phyloP scores from a whole-genome alignment of 2,113 vertebrate genomes.

The Orcinus orca region DNA sequence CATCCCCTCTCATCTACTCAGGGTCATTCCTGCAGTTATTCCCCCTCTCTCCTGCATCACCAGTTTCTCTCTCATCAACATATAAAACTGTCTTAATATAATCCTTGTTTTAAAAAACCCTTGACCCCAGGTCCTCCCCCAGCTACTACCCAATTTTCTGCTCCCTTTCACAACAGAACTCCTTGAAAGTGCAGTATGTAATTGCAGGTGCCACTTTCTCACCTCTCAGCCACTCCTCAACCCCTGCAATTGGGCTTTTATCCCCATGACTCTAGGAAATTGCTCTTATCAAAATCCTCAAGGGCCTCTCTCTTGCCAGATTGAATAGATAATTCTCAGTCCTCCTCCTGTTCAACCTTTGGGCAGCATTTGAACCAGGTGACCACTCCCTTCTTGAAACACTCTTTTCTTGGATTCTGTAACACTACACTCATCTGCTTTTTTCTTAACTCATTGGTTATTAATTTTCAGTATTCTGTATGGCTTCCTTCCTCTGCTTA shows the following conservation, averaged over 20 bases:
- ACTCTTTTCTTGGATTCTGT: background rate
- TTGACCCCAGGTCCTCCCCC: background rate
- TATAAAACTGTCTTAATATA: background rate
- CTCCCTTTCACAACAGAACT: background rate
- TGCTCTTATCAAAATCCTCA: background rate
- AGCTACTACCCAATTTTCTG: background rate
- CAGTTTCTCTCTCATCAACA: background rate
- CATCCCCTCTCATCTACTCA: background rate
- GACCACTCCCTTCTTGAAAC: background rate
- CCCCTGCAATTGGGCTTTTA: background rate
- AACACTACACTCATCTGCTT: background rate
- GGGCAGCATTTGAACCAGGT: background rate
- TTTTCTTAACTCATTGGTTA: background rate
- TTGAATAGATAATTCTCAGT: background rate
- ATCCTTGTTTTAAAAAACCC: background rate
- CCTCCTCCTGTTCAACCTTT: background rate
- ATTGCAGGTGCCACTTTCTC: background rate
- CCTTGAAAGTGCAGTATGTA: background rate
- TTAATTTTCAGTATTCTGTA: background rate
- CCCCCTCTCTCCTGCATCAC: background rate
- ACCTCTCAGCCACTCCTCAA: background rate
- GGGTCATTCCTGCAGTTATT: background rate
- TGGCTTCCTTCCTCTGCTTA: background rate
- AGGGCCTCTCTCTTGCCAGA: background rate
- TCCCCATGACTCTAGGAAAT: background rate